Conservation (phyloP, 2,797 vertebrate genomes). For the Typhlichthys subterraneus region DNA sequence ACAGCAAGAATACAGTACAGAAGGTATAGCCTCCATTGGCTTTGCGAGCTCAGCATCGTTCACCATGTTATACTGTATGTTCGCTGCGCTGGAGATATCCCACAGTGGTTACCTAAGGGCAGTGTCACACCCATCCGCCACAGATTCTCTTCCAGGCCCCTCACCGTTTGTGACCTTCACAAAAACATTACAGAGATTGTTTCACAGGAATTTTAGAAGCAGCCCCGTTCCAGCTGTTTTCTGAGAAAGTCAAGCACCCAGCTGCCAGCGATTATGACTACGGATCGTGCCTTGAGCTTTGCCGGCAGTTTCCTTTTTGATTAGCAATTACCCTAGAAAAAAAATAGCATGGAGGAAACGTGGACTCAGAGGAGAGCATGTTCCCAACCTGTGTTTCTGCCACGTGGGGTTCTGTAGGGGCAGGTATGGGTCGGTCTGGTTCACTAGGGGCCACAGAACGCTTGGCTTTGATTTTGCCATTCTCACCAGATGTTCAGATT, state of each 20-base stretch:
- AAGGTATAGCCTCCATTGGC: constrained; percentile 16
- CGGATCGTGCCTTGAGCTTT: constrained; percentile 55
- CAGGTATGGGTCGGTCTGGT: constrained; percentile 62
- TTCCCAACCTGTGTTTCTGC: constrained; percentile 65
- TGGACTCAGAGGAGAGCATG: constrained; percentile 56
- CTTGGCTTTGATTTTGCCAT: constrained; percentile 72
- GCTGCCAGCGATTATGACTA: constrained; percentile 72
- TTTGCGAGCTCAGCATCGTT: constrained; percentile 18
- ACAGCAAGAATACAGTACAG: constrained; percentile 34
- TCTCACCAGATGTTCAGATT: constrained; percentile 71
- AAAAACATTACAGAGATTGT: constrained; percentile 50
- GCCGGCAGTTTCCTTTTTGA: constrained; percentile 71
- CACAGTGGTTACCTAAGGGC: constrained; percentile 24
- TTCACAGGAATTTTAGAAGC: constrained; percentile 51
- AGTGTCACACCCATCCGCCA: constrained; percentile 16
- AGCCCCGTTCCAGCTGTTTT: constrained; percentile 62
- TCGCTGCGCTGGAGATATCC: constrained; percentile 15
- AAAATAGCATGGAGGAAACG: constrained; percentile 39
- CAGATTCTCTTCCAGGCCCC: constrained; percentile 47
- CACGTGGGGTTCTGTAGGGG: constrained; percentile 59
- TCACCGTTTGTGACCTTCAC: constrained; percentile 64
- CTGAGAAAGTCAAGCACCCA: constrained; percentile 55
- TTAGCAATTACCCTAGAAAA: constrained; percentile 73
- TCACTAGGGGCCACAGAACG: constrained; percentile 64
- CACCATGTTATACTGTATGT: constrained; percentile 24